A percentile compares a stretch with the other conserved stretches of the same genome.
Evolutionary conservation across 2,888 invertebrate species (phyloP).

Genomic region (Hololepta plana): DNA sequence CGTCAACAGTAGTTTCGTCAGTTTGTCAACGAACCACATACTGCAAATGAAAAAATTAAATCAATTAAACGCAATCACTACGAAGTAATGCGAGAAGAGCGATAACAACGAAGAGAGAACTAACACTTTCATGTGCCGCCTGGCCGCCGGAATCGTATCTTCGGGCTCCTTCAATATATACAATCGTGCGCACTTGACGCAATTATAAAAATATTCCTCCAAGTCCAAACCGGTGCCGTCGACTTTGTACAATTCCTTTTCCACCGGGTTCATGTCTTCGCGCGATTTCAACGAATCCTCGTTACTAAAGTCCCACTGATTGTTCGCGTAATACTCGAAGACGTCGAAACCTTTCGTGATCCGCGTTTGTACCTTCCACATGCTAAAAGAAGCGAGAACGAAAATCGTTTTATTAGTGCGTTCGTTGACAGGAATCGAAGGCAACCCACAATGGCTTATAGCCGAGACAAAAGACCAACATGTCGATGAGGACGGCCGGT

Average conservation of each 20-base stretch:
- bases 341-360: conserved; percentile 76
- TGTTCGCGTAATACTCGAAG: conserved; percentile 82
- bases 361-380: conserved; percentile 66
- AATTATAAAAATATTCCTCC: conserved; percentile 63
- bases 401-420: neutral
- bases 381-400: conserved; percentile 28
- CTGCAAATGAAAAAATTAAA: conserved; percentile 33
- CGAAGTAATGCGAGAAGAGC: too few relatives aligned
- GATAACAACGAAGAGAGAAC: conserved; percentile 16
- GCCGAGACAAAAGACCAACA: conserved; percentile 58
- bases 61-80: neutral
- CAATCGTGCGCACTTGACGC: conserved; percentile 59
- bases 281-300: conserved; percentile 40
- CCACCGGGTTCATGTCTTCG: conserved; percentile 41
- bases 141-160: conserved; percentile 62
- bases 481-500: conserved; percentile 75
- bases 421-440: neutral
- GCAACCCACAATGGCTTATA: conserved; percentile 69
- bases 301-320: conserved; percentile 79
- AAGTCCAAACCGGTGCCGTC: conserved; percentile 59
- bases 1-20: conserved; percentile 50
- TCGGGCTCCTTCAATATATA: conserved; percentile 71
- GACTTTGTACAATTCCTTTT: conserved; percentile 46
- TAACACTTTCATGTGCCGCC: conserved; percentile 64
- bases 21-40: conserved; percentile 70